A percentile compares a stretch with the other conserved stretches of the same genome.
Conservation (phyloP, 2,888 invertebrate species). For the Chrysolina americana region DNA sequence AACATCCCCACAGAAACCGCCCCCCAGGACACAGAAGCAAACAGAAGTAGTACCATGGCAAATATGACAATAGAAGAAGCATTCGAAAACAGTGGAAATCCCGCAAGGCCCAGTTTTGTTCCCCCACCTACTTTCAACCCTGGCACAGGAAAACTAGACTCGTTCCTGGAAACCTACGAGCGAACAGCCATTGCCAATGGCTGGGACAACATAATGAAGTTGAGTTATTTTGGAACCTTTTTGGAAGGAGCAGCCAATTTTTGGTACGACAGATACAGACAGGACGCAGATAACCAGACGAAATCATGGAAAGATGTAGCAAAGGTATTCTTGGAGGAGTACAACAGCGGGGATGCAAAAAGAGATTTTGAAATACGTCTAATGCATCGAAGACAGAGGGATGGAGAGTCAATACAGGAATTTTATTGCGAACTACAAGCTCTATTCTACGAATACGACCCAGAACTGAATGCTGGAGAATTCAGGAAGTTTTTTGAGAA, state of each 20-base stretch:
- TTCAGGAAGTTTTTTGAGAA: slow-evolving; percentile 27
- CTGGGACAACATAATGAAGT: no score
- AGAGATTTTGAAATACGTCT: slow-evolving; percentile 4
- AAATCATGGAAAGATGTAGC: background rate
- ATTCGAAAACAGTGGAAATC: background rate
- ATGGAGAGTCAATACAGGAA: background rate
- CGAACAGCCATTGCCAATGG: background rate
- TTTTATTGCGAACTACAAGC: slow-evolving; percentile 19
- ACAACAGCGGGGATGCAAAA: background rate
- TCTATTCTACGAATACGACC: slow-evolving; percentile 18
- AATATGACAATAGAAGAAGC: background rate
- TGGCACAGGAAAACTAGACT: no score
- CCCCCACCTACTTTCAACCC: slow-evolving; percentile 21
- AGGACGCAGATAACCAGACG: background rate
- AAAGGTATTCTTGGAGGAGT: background rate
- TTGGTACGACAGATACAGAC: background rate
- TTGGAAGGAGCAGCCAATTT: slow-evolving; percentile 22
- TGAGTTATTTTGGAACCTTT: background rate
- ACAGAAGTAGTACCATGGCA: background rate
- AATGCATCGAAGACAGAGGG: slow-evolving; percentile 7
- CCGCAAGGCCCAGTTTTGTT: slow-evolving; percentile 3
- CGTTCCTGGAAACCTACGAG: slow-evolving; percentile 1
- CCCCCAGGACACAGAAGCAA: no score
- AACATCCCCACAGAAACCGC: no score
- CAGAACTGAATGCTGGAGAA: background rate